Evolutionary conservation across 2,797 vertebrate genomes (phyloP).

Genomic region (Sebastes vulpes): DNA sequence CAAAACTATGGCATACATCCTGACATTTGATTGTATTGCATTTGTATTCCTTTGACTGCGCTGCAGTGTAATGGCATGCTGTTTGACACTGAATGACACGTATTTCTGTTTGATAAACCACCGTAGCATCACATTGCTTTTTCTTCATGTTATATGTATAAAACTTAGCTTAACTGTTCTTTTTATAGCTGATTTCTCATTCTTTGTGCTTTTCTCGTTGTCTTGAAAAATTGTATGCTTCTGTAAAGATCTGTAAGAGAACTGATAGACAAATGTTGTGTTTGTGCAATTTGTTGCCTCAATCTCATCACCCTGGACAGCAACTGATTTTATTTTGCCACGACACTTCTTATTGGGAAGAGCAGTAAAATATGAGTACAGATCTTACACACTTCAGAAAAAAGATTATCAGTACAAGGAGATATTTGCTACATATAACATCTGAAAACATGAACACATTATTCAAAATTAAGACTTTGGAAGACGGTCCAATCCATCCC

Average conservation of each 20-base stretch:
- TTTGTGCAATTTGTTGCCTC: not conserved
- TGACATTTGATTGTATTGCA: slow-evolving; percentile 84
- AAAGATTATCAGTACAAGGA: not conserved
- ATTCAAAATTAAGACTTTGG: not conserved
- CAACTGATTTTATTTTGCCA: not conserved
- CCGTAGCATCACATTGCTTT: slow-evolving; percentile 41
- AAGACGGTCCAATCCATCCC: not conserved
- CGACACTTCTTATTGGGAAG: not conserved
- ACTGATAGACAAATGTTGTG: not conserved
- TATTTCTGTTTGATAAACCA: slow-evolving; percentile 36
- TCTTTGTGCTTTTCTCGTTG: slow-evolving; percentile 29
- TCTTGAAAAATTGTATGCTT: slow-evolving; percentile 19
- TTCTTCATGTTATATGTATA: slow-evolving; percentile 43
- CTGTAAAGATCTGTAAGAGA: not conserved
- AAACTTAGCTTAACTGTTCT: slow-evolving; percentile 22
- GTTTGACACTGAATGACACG: slow-evolving; percentile 51
- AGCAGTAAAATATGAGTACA: slow-evolving; percentile 26
- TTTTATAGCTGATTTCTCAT: slow-evolving; percentile 26
- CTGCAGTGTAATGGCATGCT: slow-evolving; percentile 63
- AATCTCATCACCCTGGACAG: not conserved
- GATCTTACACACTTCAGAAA: not conserved
- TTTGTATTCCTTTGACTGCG: slow-evolving; percentile 50
- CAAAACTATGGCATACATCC: slow-evolving; percentile 32
- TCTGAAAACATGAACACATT: not conserved
- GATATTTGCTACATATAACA: not conserved